Percentiles rank a stretch among this genome's conserved stretches.
Conservation (phyloP, 2,113 vertebrate species). For the Alouatta palliata region DNA sequence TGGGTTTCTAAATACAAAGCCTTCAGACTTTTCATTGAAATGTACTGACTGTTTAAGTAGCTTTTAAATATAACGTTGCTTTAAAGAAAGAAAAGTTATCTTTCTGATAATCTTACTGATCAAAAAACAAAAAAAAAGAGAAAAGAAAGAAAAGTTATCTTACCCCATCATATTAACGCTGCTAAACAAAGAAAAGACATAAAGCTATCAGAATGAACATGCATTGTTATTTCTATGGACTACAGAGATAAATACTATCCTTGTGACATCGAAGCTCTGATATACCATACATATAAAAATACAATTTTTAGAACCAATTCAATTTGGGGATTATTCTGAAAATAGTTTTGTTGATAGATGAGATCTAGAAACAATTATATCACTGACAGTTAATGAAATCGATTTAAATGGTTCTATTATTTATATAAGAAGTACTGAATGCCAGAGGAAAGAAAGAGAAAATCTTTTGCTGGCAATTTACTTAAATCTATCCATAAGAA, state of each 20-base stretch:
- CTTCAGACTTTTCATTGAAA: slow-evolving; percentile 14
- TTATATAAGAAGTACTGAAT: neutral
- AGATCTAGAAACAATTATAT: neutral
- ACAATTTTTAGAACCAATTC: neutral
- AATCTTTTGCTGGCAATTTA: neutral
- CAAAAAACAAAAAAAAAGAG: neutral
- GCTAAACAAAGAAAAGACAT: slow-evolving; percentile 21
- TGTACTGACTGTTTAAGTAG: neutral
- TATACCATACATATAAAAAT: neutral
- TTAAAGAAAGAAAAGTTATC: neutral
- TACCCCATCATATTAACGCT: no score
- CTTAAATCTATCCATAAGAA: neutral
- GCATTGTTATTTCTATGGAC: neutral
- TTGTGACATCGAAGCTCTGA: neutral
- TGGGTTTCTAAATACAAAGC: slow-evolving; percentile 14
- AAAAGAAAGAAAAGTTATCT: neutral
- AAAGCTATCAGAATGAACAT: neutral
- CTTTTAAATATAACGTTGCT: neutral
- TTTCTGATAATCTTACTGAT: neutral
- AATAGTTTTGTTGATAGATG: neutral
- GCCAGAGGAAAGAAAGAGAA: neutral
- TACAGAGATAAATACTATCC: neutral
- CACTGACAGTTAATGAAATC: neutral
- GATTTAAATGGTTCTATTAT: neutral
- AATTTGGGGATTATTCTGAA: neutral